Evolutionary conservation across 2,888 invertebrate genomes (phyloP), one percentile per base, ranked within the genome.

Genomic region (Argyresthia goedartella): DNA sequence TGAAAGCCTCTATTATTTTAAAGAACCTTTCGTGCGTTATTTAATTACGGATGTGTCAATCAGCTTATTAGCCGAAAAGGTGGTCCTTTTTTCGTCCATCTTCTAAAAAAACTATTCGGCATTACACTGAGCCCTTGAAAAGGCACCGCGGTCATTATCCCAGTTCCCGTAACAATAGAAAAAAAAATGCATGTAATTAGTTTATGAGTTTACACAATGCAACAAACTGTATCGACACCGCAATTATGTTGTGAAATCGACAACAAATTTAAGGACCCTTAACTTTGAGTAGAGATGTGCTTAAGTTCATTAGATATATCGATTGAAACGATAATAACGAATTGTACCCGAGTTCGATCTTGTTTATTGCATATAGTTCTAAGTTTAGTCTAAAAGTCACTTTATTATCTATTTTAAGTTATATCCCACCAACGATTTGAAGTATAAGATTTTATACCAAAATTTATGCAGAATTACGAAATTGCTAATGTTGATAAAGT

Each of bases 201-300:
- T 75, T 80, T 76, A 81, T 74, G 75, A 82, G 76, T 75, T 80
- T 78, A 81, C 73, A 82, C 80, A 85, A 80, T 78, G 69, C 70
- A 66, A 65, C 63, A 65, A 67, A 68, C 71, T 59, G 60, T 64
- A 72, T 72, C 67, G 66, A 69, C 67, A 63, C 73, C 69, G 70
- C 71, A 78, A 81, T 82, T 80, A 80, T 80, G 60, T 73, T 62
- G 71, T 71, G 73, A 69, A 74, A 71, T 76, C 64, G 74, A 75
- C 69, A 81, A 80, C 76, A 80, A 81, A 81, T 75, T 76, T 66
- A 67, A 60, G 56, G 59, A 59, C 68, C 13, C 15, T 67, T 76
- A 71, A 76, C 63, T 60, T 60, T 59, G 61, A 49, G 49, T 11
- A 39, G 39, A 4, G 39, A 1, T 39, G 39, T 39, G 39, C n/a